These are phyloP conservation scores for Hedychridium roseum DNA, from an alignment of 2,888 invertebrate genomes.

Conservation along the genomic window DNA sequence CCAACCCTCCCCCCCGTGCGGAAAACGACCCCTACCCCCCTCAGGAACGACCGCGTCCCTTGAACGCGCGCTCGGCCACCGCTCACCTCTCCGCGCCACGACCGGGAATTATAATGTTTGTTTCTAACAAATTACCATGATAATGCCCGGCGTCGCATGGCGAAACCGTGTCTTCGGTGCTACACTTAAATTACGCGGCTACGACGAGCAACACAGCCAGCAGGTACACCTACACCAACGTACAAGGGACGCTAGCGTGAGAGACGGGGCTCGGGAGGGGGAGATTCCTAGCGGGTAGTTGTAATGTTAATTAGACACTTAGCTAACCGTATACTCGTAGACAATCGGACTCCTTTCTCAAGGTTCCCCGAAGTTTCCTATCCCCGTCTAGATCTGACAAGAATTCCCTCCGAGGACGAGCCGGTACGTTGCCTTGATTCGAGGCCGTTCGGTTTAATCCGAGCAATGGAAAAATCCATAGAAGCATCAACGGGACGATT, in stretches of 20 bases:
- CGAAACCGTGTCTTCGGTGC: slow-evolving; percentile 57
- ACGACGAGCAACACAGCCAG: slow-evolving; percentile 19
- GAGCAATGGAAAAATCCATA: too few species aligned
- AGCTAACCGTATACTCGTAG: slow-evolving; percentile 46
- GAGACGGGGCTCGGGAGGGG: slow-evolving; percentile 27
- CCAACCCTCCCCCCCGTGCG: slow-evolving; percentile 15
- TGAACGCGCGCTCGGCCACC: slow-evolving; percentile 3
- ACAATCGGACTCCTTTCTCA: slow-evolving; percentile 46
- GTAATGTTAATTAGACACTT: slow-evolving; percentile 61
- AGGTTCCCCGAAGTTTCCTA: slow-evolving; percentile 30
- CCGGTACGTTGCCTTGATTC: too few species aligned
- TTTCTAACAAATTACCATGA: slow-evolving; percentile 65
- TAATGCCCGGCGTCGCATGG: slow-evolving; percentile 56
- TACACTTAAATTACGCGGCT: slow-evolving; percentile 57
- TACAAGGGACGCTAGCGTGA: slow-evolving; percentile 34
- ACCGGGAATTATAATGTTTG: slow-evolving; percentile 62
- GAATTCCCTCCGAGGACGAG: too few species aligned
- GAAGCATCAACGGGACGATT: too few species aligned
- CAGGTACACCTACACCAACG: slow-evolving; percentile 13
- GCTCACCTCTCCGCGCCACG: slow-evolving; percentile 24
- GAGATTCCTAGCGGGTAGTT: slow-evolving; percentile 46
- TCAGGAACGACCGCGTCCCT: too few species aligned
- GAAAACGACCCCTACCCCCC: slow-evolving; percentile 3
- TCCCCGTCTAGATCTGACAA: too few species aligned
- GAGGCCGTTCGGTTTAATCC: too few species aligned